Percentiles rank a stretch among this genome's conserved stretches.
Conservation (phyloP, 2,888 invertebrate genomes). For the Macrophya annulata region DNA sequence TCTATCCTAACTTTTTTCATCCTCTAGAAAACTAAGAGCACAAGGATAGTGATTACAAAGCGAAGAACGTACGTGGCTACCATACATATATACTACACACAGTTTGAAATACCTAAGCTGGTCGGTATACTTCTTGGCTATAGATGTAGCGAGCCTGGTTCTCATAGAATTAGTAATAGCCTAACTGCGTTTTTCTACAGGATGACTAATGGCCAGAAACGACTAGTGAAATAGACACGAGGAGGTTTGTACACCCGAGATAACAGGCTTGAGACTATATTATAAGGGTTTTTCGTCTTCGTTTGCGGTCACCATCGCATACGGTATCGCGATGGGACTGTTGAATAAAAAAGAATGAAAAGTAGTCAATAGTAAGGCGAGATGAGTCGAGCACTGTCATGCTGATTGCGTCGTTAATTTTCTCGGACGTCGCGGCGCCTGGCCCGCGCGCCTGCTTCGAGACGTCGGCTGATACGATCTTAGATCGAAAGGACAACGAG, state of each 20-base stretch:
- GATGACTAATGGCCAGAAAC: conserved; percentile 48
- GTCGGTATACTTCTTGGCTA: not conserved
- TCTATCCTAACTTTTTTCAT: conserved; percentile 7
- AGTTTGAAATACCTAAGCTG: not conserved
- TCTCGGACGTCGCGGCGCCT: conserved; percentile 39
- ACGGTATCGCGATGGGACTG: conserved; percentile 41
- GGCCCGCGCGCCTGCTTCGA: conserved; percentile 20
- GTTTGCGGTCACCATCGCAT: conserved; percentile 18
- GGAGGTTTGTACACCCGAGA: conserved; percentile 36
- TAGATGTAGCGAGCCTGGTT: not conserved
- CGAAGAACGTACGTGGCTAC: not conserved
- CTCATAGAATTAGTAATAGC: conserved; percentile 50
- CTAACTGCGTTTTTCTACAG: conserved; percentile 45
- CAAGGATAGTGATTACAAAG: conserved; percentile 4
- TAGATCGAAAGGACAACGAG: conserved; percentile 54
- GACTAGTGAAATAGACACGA: conserved; percentile 47
- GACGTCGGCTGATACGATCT: conserved; percentile 58
- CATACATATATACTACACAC: not conserved
- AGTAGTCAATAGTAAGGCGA: conserved; percentile 49
- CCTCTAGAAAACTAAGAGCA: not conserved
- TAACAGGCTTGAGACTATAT: conserved; percentile 43
- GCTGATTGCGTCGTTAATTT: conserved; percentile 56
- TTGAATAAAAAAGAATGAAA: conserved; percentile 32
- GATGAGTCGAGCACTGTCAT: conserved; percentile 56
- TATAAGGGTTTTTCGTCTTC: conserved; percentile 29